These are phyloP conservation scores for Drosophila pseudotalamancana DNA, from an alignment of 2,888 invertebrate genomes.

Conservation along the genomic window DNA sequence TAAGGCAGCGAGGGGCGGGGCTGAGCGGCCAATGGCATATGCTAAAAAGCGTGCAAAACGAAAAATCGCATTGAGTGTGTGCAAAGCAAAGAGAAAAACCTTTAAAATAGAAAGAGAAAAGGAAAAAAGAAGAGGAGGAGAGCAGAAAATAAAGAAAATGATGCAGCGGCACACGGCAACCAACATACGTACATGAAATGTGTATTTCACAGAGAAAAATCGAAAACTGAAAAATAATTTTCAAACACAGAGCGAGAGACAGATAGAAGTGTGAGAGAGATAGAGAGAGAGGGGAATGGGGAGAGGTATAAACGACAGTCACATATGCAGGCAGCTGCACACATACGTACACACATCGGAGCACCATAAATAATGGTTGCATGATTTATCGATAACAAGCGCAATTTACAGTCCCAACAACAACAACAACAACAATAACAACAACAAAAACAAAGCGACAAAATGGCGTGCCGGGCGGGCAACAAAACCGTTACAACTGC, in stretches of 20 bases:
- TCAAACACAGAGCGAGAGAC: conserved; percentile 49
- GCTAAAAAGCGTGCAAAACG: conserved; percentile 80
- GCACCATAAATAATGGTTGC: conserved; percentile 83
- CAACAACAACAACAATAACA: conserved; percentile 63
- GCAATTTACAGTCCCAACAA: conserved; percentile 81
- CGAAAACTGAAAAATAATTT: conserved; percentile 80
- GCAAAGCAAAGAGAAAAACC: conserved; percentile 40
- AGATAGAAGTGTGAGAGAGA: background rate
- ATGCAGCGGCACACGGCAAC: conserved; percentile 50
- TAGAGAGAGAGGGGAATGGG: background rate
- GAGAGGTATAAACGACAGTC: conserved; percentile 48
- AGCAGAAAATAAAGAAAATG: conserved; percentile 47
- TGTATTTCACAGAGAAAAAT: conserved; percentile 81
- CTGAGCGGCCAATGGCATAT: conserved; percentile 74
- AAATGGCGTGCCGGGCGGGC: conserved; percentile 57
- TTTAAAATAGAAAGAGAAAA: conserved; percentile 37
- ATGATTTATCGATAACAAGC: conserved; percentile 84
- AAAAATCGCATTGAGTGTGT: conserved; percentile 69
- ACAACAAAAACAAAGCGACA: conserved; percentile 58
- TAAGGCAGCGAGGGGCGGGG: background rate
- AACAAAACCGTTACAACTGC: conserved; percentile 67
- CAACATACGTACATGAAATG: conserved; percentile 63
- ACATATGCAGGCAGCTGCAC: conserved; percentile 71
- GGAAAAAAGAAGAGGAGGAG: background rate
- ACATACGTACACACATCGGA: conserved; percentile 52